Evolutionary conservation across 2,113 vertebrate genomes (phyloP).

Genomic region (Noctilio leporinus): DNA sequence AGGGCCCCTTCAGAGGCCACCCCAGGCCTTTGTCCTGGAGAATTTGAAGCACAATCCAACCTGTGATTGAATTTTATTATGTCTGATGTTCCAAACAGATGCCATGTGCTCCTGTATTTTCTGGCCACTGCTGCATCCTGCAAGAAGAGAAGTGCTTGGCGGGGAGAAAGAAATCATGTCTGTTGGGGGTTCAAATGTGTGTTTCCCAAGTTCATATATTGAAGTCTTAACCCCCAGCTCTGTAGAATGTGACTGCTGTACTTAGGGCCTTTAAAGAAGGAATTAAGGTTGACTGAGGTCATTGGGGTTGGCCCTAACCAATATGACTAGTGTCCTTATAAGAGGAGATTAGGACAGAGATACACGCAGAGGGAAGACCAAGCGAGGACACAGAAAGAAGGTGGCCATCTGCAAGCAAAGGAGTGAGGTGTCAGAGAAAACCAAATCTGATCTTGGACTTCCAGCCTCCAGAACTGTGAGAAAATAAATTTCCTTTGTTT

Average conservation of each 20-base stretch:
- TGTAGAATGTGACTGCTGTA: not conserved
- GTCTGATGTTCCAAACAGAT: not conserved
- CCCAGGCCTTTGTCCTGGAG: not conserved
- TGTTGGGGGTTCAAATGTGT: not conserved
- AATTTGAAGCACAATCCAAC: not conserved
- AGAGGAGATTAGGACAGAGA: not conserved
- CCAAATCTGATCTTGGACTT: not conserved
- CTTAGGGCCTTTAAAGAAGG: not conserved
- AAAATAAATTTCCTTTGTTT: not conserved
- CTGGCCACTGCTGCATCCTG: not conserved
- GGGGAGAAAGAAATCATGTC: not conserved
- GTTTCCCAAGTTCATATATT: not conserved
- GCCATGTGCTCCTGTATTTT: not conserved
- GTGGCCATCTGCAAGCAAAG: not conserved
- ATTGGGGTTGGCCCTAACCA: not conserved
- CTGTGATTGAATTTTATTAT: not conserved
- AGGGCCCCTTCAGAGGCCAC: not conserved
- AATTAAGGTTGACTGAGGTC: not conserved
- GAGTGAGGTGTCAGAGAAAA: not conserved
- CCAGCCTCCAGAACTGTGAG: not conserved
- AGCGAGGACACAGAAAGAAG: not conserved
- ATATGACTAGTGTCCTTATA: accelerated
- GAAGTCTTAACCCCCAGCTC: not conserved
- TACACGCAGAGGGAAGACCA: not conserved
- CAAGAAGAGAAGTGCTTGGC: not conserved